phyloP scores from a whole-genome alignment of 2,888 invertebrate species.

The Amiota minor region DNA sequence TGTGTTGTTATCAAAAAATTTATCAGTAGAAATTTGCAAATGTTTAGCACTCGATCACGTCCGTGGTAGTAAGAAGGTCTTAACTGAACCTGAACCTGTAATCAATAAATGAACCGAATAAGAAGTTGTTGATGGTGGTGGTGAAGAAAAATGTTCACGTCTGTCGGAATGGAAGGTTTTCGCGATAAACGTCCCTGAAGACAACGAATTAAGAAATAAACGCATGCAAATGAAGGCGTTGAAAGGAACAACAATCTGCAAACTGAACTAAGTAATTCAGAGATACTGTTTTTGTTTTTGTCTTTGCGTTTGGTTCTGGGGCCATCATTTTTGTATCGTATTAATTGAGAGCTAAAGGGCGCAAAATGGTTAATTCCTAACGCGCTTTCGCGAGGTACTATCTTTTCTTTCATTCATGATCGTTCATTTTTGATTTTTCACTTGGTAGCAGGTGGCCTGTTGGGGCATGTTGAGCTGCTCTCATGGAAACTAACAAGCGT shows the following conservation, averaged over 20 bases:
- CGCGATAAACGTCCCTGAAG: background rate
- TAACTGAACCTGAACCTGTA: constrained; percentile 22
- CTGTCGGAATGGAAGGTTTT: too few species aligned
- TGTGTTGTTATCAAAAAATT: constrained; percentile 57
- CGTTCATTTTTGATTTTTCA: background rate
- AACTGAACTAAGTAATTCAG: background rate
- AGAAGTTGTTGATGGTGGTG: constrained; percentile 24
- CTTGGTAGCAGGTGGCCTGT: constrained; percentile 12
- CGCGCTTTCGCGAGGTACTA: constrained; percentile 58
- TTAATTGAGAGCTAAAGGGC: constrained; percentile 54
- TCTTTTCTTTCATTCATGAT: background rate
- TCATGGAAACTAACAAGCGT: too few species aligned
- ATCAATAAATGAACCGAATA: constrained; percentile 48
- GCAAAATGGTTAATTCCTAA: constrained; percentile 62
- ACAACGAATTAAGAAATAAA: constrained; percentile 67
- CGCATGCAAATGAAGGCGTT: constrained; percentile 70
- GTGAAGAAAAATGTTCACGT: background rate
- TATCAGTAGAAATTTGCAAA: constrained; percentile 60
- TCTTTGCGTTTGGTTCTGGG: constrained; percentile 25
- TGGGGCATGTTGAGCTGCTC: too few species aligned
- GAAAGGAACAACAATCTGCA: constrained; percentile 56
- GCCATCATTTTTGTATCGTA: background rate
- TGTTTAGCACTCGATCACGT: constrained; percentile 39
- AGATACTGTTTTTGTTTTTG: constrained; percentile 37
- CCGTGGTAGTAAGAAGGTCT: constrained; percentile 13